A percentile compares a stretch with the other conserved stretches of the same genome.
phyloP scores from a whole-genome alignment of 2,888 invertebrate species.

The Erebia ligea region DNA sequence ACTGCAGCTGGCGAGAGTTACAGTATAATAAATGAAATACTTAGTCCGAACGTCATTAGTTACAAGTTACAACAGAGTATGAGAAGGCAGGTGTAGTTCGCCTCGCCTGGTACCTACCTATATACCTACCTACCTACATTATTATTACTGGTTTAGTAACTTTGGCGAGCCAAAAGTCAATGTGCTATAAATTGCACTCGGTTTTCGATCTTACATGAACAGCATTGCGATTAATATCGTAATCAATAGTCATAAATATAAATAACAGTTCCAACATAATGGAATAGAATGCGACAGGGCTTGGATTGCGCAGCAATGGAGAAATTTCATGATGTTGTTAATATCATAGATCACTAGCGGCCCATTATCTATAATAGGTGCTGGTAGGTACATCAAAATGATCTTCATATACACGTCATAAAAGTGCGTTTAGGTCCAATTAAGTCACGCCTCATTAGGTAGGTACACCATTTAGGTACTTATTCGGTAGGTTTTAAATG shows the following conservation, averaged over 20 bases:
- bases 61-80: slow-evolving; percentile 37
- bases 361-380: too few relatives aligned
- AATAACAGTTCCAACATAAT: background rate
- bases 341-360: too few relatives aligned
- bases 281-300: too few relatives aligned
- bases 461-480: too few relatives aligned
- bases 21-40: slow-evolving; percentile 14
- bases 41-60: slow-evolving; percentile 26
- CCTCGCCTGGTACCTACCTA: slow-evolving; percentile 41
- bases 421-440: too few relatives aligned
- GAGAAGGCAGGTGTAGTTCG: slow-evolving; percentile 54
- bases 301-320: too few relatives aligned
- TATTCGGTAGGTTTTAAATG: too few relatives aligned
- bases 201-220: slow-evolving; percentile 28
- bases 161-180: slow-evolving; percentile 46
- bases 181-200: slow-evolving; percentile 38
- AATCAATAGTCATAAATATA: background rate
- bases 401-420: too few relatives aligned
- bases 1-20: slow-evolving; percentile 1
- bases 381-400: too few relatives aligned
- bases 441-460: too few relatives aligned
- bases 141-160: slow-evolving; percentile 51
- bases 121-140: slow-evolving; percentile 48
- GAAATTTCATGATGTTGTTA: too few relatives aligned
- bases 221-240: slow-evolving; percentile 1